phyloP scores from a whole-genome alignment of 2,888 invertebrate species.

The Linnaemya tessellans region DNA sequence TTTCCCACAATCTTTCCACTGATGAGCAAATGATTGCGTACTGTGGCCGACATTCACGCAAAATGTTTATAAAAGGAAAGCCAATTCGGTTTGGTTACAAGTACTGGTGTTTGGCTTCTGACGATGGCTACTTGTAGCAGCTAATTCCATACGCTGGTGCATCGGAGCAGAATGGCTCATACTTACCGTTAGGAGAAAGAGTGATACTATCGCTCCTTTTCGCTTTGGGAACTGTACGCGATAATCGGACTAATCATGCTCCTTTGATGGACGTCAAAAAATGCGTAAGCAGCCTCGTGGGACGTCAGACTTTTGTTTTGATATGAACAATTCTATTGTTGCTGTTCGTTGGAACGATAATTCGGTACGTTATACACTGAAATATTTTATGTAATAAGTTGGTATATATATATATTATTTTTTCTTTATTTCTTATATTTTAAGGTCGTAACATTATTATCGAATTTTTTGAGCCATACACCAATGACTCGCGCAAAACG shows the following conservation, averaged over 20 bases:
- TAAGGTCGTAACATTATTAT: background rate
- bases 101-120: conserved; percentile 5
- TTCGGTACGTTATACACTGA: conserved; percentile 7
- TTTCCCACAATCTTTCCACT: conserved; percentile 3
- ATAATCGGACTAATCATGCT: background rate
- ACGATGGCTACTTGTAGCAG: background rate
- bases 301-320: conserved; percentile 15
- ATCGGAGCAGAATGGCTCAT: background rate
- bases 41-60: conserved; percentile 1
- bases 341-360: conserved; percentile 29
- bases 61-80: conserved; percentile 5
- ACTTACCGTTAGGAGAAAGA: conserved; percentile 13
- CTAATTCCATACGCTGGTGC: background rate
- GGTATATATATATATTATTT: background rate
- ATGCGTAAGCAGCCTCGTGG: too few species aligned
- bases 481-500: background rate
- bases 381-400: conserved; percentile 8
- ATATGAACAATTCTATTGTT: conserved; percentile 15
- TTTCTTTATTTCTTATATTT: background rate
- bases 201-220: conserved; percentile 13
- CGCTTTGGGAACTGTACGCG: conserved; percentile 5
- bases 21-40: too few species aligned
- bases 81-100: background rate
- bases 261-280: too few species aligned
- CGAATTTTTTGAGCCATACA: background rate